Base-by-base conservation (phyloP, 1,140 invertebrate species). In the Cotesia vestalis region DNA sequence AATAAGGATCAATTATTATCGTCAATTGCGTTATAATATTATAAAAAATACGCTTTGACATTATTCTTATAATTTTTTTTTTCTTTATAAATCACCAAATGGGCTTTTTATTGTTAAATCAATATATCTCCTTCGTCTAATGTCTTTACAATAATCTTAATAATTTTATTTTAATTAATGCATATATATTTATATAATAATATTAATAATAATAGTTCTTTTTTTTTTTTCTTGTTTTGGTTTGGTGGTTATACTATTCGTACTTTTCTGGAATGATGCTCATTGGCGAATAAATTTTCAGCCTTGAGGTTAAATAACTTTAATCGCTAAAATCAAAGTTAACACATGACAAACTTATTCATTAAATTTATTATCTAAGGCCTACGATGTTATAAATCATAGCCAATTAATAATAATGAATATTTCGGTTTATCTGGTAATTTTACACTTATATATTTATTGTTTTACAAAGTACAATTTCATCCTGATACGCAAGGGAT, bases 141-240 rank as follows among this genome's bases (percentile, higher is more conserved):
- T 46, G 5, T 11, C 40, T 27, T 27, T 46, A 46, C 40, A 46
- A 46, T 46, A 46, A 46, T 46, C 40, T 46, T 46, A 46, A 46
- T 46, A 3, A 46, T 46, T 46, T 46, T 46, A 46, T 46, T 46
- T 46, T 46, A 46, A 46, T 46, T 27, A 27, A 46, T 46, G 6
- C 2, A 46, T 61, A 12, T 34, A 61, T 17, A 59, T 12, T 12
- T 17, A 59, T 59, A 59, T 59, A n/a, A 59, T 12, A 61, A 61
- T 61, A 57, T 27, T 61, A 27, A 57, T 69, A 57, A 38, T 11
- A 46, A 6, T 61, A 12, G 74, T 80, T 76, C 78, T 77, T 78
- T 66, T 80, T 80, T 69, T 80, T 78, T 66, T 80, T 80, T 69
- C 78, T 77, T 75, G 74, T 78, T 75, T 78, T 78, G 78, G 69